These are phyloP conservation scores for Acromyrmex echinatior DNA, from an alignment of 1,140 invertebrate genomes.

Conservation along the genomic window DNA sequence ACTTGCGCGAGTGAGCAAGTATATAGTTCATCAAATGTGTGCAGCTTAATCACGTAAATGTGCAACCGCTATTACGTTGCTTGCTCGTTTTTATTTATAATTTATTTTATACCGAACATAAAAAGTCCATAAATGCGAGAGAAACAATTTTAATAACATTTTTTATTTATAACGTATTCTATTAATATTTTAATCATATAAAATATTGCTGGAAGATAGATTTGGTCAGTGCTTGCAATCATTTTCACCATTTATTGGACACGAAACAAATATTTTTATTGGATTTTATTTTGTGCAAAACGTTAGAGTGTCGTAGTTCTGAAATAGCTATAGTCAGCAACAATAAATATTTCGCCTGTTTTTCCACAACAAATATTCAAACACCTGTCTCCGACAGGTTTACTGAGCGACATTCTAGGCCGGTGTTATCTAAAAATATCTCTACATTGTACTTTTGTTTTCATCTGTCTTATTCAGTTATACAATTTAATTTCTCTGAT, in stretches of 20 bases:
- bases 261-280: conserved; percentile 3
- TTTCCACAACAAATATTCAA: conserved; percentile 34
- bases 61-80: not conserved
- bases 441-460: not conserved
- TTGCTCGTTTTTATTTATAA: not conserved
- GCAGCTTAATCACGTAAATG: conserved; percentile 4
- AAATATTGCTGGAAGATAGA: conserved; percentile 9
- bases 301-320: conserved; percentile 1
- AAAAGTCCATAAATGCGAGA: not conserved
- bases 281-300: conserved; percentile 36
- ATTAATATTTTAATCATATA: not conserved
- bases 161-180: not conserved
- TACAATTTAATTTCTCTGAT: not conserved
- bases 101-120: not conserved
- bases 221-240: not conserved
- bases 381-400: conserved; percentile 17
- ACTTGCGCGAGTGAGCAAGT: conserved; percentile 46
- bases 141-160: not conserved
- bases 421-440: conserved; percentile 4
- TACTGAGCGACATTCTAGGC: not conserved
- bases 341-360: conserved; percentile 46
- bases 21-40: conserved; percentile 41
- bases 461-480: not conserved
- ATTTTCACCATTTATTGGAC: not conserved
- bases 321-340: conserved; percentile 5